phyloP scores from a whole-genome alignment of 2,113 vertebrate genomes.

The Morone saxatilis region DNA sequence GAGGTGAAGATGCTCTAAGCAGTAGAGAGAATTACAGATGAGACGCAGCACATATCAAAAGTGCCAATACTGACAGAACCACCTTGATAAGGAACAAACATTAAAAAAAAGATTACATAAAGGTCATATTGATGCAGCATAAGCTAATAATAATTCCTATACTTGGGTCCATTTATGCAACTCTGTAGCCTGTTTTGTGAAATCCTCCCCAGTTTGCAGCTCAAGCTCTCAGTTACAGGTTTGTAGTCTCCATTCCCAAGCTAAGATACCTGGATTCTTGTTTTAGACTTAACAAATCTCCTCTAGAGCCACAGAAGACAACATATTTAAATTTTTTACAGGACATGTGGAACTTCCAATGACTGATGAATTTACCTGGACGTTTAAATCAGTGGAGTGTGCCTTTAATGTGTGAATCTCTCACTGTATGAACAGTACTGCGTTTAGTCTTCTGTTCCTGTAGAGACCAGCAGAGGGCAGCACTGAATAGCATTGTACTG shows the following conservation, averaged over 20 bases:
- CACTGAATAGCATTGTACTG: background rate
- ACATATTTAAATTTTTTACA: background rate
- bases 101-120: too few species aligned
- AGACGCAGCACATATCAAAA: too few species aligned
- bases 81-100: background rate
- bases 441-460: background rate
- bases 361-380: background rate
- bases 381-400: background rate
- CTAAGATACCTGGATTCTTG: background rate
- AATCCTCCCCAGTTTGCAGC: background rate
- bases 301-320: background rate
- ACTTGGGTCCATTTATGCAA: background rate
- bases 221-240: background rate
- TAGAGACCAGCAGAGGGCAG: conserved; percentile 9
- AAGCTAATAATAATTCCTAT: background rate
- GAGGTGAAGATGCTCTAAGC: background rate
- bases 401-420: background rate
- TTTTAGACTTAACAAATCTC: background rate
- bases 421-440: background rate
- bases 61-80: background rate
- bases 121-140: background rate
- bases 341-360: background rate
- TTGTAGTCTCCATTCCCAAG: background rate
- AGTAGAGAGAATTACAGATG: background rate
- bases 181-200: background rate